Evolutionary conservation across 2,797 vertebrate species (phyloP).

Genomic region (Poecilia velifera): DNA sequence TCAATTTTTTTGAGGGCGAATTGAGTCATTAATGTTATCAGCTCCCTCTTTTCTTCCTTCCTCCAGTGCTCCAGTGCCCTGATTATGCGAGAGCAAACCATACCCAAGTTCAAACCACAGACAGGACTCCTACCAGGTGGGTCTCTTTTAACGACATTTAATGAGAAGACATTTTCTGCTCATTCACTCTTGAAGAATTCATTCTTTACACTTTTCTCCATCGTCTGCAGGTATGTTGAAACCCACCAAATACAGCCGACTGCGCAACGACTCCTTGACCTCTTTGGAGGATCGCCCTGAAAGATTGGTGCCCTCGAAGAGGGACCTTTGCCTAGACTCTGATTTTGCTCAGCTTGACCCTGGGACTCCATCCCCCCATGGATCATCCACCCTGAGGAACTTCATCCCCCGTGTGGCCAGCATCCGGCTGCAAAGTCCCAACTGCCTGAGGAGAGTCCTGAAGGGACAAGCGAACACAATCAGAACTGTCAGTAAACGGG

Average conservation of each 20-base stretch:
- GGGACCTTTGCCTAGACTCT: constrained; percentile 71
- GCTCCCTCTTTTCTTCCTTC: constrained; percentile 30
- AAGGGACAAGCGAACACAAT: constrained; percentile 78
- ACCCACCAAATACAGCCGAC: constrained; percentile 92
- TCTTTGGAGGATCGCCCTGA: constrained; percentile 84
- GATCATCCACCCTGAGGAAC: constrained; percentile 82
- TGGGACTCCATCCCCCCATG: constrained; percentile 70
- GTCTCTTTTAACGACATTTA: neutral
- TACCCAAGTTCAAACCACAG: constrained; percentile 70
- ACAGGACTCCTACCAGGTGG: constrained; percentile 67
- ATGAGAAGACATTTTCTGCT: neutral
- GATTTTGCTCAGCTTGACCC: constrained; percentile 55
- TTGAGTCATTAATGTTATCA: neutral
- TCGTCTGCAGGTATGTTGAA: constrained; percentile 87
- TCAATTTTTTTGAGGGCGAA: neutral
- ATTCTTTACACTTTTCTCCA: constrained; percentile 6
- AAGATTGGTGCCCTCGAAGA: constrained; percentile 62
- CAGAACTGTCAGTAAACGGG: constrained; percentile 75
- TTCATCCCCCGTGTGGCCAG: constrained; percentile 88
- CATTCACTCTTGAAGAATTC: neutral
- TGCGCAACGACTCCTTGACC: constrained; percentile 88
- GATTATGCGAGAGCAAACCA: constrained; percentile 89
- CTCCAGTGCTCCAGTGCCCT: constrained; percentile 51
- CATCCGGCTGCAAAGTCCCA: constrained; percentile 85
- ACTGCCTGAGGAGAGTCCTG: constrained; percentile 73